Evolutionary conservation across 2,113 vertebrate genomes (phyloP).

Genomic region (Platycercus adscitus): DNA sequence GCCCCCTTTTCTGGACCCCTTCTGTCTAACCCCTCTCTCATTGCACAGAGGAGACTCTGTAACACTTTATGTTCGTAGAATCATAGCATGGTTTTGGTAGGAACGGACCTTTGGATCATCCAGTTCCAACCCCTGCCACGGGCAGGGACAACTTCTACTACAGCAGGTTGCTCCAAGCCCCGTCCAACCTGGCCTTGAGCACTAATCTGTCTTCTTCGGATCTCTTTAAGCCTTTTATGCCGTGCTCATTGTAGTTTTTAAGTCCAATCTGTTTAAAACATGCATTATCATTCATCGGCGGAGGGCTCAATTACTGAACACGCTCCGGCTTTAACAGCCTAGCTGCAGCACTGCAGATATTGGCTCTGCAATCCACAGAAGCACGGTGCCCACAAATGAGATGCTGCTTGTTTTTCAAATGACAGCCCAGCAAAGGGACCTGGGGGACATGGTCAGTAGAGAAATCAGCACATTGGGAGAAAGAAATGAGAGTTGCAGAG

Average conservation of each 20-base stretch:
- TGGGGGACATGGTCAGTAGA: neutral
- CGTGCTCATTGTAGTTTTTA: neutral
- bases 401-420: neutral
- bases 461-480: neutral
- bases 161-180: neutral
- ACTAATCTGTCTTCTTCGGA: neutral
- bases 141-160: neutral
- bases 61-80: neutral
- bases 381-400: neutral
- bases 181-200: neutral
- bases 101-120: neutral
- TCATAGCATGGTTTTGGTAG: neutral
- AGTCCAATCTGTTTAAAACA: neutral
- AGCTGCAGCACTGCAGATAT: neutral
- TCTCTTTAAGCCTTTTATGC: neutral
- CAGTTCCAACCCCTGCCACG: neutral
- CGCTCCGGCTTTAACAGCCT: neutral
- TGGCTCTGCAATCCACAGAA: neutral
- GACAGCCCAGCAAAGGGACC: neutral
- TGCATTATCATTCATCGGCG: neutral
- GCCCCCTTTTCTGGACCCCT: neutral
- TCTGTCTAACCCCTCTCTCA: neutral
- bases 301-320: neutral
- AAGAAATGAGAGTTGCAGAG: neutral
- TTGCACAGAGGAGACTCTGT: neutral